Percentiles rank a stretch among this genome's conserved stretches.
These are phyloP conservation scores for Umimayanthus kanabou DNA, from an alignment of 92 coral and sea anemone genomes.

Conservation along the genomic window DNA sequence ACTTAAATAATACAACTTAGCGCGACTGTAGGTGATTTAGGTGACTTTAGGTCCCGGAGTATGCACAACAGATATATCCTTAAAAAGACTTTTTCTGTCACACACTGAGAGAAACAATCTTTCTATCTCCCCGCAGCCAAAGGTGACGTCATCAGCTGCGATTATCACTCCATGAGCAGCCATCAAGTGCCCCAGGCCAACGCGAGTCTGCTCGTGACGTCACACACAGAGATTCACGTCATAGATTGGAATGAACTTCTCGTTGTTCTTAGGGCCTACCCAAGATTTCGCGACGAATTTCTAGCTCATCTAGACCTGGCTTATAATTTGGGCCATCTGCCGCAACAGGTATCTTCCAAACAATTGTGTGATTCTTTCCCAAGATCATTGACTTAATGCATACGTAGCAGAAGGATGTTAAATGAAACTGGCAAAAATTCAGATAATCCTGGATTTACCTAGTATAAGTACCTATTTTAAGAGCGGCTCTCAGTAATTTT, in stretches of 20 bases:
- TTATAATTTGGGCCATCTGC: conserved; percentile 73
- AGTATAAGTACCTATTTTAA: too few relatives aligned
- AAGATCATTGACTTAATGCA: too few relatives aligned
- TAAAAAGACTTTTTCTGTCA: too few relatives aligned
- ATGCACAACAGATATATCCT: too few relatives aligned
- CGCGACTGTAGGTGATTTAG: too few relatives aligned
- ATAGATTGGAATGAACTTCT: conserved; percentile 90
- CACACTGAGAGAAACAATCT: too few relatives aligned
- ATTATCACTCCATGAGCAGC: conserved; percentile 66
- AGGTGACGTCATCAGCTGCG: conserved; percentile 96
- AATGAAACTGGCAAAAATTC: too few relatives aligned
- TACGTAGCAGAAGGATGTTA: too few relatives aligned
- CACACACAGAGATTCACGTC: conserved; percentile 85
- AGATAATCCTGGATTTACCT: too few relatives aligned
- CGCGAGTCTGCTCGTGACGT: conserved; percentile 77
- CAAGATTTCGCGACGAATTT: conserved; percentile 80
- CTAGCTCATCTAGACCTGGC: conserved; percentile 84
- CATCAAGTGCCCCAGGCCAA: conserved; percentile 85
- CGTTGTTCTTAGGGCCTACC: conserved; percentile 83
- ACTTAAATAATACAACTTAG: too few relatives aligned
- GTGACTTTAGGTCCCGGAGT: too few relatives aligned
- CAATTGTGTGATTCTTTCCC: not conserved
- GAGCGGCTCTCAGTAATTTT: too few relatives aligned
- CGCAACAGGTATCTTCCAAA: conserved; percentile 16
- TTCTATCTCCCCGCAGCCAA: conserved; percentile 60